Conservation (phyloP, 2,113 vertebrate genomes). For the Anolis sagrei region DNA sequence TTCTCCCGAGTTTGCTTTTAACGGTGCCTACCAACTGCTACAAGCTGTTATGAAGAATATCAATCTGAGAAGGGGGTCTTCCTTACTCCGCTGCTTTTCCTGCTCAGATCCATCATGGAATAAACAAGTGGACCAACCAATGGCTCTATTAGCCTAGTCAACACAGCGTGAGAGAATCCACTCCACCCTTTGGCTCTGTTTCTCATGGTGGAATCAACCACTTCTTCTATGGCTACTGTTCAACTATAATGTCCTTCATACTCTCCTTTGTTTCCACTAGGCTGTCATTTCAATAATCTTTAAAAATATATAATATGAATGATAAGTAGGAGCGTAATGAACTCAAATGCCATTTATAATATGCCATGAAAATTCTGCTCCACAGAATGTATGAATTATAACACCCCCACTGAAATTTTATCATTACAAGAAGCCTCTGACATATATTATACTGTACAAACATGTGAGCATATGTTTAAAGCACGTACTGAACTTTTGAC, state of each 20-base stretch:
- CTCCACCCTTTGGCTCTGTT: too few relatives aligned
- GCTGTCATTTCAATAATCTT: neutral
- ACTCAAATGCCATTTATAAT: conserved; percentile 30
- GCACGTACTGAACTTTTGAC: neutral
- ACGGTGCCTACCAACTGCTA: neutral
- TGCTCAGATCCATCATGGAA: neutral
- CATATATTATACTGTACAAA: neutral
- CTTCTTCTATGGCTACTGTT: neutral
- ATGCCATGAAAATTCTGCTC: conserved; percentile 32
- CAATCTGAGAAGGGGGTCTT: neutral
- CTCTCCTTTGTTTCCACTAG: neutral
- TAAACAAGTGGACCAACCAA: neutral
- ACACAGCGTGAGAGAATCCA: neutral
- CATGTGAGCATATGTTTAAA: too few relatives aligned
- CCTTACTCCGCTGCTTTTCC: neutral
- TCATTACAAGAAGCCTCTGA: neutral
- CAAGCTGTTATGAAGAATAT: neutral
- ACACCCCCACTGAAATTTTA: neutral
- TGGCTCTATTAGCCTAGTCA: neutral
- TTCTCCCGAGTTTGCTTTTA: neutral
- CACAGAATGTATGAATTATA: neutral
- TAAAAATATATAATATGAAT: neutral
- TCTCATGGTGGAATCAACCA: neutral
- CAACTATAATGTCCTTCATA: neutral
- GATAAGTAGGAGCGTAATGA: neutral